Conservation (phyloP, 2,797 vertebrate genomes). For the Sciurus vulgaris region DNA sequence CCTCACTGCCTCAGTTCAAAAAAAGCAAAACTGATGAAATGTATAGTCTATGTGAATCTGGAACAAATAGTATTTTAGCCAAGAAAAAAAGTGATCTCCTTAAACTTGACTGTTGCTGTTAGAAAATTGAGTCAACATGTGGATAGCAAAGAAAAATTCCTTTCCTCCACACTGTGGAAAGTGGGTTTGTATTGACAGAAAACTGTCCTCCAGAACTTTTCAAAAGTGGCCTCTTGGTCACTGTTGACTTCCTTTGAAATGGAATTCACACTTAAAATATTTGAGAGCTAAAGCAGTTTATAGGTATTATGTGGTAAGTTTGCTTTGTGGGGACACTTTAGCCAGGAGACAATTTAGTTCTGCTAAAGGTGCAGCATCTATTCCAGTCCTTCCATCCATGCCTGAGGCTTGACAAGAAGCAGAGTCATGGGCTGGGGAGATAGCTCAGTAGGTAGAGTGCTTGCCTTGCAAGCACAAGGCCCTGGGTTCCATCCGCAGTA, state of each 20-base stretch:
- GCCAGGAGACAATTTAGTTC: not conserved
- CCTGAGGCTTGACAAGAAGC: not conserved
- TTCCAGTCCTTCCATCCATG: not conserved
- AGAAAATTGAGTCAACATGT: conserved; percentile 5
- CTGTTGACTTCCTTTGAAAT: conserved; percentile 26
- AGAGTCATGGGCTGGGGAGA: not conserved
- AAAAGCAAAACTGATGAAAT: conserved; percentile 32
- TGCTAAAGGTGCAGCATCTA: not conserved
- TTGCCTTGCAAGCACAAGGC: too few species aligned
- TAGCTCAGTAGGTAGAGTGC: too few species aligned
- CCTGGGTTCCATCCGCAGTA: too few species aligned
- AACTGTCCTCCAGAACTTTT: not conserved
- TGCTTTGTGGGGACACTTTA: conserved; percentile 12
- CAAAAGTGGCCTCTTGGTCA: not conserved
- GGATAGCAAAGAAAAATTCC: not conserved
- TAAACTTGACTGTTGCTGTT: conserved; percentile 11
- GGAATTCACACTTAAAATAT: not conserved
- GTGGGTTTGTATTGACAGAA: not conserved
- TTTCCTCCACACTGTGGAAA: not conserved
- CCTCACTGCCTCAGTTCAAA: not conserved
- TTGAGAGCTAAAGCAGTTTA: not conserved
- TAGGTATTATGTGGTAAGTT: not conserved
- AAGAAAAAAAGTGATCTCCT: conserved; percentile 18
- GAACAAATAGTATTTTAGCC: not conserved
- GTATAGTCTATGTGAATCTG: not conserved